Percentiles rank a stretch among this genome's conserved stretches.
Conservation (phyloP, 2,797 vertebrate species). For the Spinus pinus region DNA sequence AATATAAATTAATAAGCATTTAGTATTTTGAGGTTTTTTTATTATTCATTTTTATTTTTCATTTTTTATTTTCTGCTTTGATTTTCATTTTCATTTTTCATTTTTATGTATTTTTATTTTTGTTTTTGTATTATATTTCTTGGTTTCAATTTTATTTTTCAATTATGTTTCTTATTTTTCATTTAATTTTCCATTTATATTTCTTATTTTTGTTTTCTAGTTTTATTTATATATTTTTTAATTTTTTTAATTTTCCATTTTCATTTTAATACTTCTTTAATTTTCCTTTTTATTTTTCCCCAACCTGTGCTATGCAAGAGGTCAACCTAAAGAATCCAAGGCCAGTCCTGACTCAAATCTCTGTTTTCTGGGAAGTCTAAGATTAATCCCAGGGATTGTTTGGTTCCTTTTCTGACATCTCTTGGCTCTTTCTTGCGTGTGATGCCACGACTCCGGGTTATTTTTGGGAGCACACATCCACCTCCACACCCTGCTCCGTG, state of each 20-base stretch:
- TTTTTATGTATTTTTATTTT: background rate
- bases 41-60: background rate
- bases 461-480: slow-evolving; percentile 12
- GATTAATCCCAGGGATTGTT: background rate
- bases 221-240: background rate
- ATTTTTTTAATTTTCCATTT: background rate
- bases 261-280: background rate
- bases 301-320: background rate
- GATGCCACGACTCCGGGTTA: background rate
- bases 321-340: background rate
- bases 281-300: background rate
- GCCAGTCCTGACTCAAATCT: background rate
- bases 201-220: background rate
- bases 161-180: background rate
- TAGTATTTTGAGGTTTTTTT: background rate
- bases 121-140: too few species aligned
- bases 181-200: background rate
- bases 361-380: slow-evolving; percentile 16
- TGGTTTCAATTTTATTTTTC: background rate
- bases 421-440: slow-evolving; percentile 8
- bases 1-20: background rate
- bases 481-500: background rate
- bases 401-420: slow-evolving; percentile 11
- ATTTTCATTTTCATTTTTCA: background rate
- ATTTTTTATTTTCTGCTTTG: background rate